phyloP scores from a whole-genome alignment of 1,140 invertebrate species.

The Andricus grossulariae region DNA sequence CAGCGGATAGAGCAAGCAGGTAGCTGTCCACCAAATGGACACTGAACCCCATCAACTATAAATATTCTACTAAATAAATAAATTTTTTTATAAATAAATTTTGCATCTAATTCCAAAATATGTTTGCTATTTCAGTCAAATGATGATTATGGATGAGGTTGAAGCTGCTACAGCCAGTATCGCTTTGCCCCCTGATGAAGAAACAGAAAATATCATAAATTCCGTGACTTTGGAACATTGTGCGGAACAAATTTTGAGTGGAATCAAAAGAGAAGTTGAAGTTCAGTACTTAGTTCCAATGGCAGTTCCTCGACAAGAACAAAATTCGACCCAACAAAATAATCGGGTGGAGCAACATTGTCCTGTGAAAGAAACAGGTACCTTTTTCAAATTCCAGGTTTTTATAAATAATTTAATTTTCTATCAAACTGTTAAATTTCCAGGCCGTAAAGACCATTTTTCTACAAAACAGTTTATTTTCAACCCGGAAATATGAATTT shows the following conservation, averaged over 20 bases:
- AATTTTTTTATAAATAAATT: conserved; percentile 31
- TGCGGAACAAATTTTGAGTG: conserved; percentile 76
- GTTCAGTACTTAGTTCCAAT: conserved; percentile 76
- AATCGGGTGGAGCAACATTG: conserved; percentile 53
- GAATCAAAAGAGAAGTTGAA: conserved; percentile 74
- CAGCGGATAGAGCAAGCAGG: no score
- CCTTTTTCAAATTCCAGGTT: conserved; percentile 32
- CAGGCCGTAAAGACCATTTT: no score
- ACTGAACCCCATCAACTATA: not conserved
- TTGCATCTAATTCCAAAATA: conserved; percentile 15
- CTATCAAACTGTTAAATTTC: not conserved
- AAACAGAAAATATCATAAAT: conserved; percentile 56
- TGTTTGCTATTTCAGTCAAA: conserved; percentile 52
- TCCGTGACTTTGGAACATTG: conserved; percentile 72
- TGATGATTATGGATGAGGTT: conserved; percentile 66
- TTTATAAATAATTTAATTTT: conserved; percentile 5
- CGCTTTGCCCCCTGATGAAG: conserved; percentile 58
- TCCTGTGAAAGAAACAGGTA: conserved; percentile 68
- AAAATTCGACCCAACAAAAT: conserved; percentile 46
- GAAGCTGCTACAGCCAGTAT: conserved; percentile 73
- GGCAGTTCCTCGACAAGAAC: conserved; percentile 58
- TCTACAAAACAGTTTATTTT: no score
- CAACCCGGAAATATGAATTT: no score
- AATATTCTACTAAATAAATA: conserved; percentile 8
- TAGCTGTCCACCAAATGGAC: no score